Conservation (phyloP, 2,888 invertebrate species). For the Folsomia manolachei region DNA sequence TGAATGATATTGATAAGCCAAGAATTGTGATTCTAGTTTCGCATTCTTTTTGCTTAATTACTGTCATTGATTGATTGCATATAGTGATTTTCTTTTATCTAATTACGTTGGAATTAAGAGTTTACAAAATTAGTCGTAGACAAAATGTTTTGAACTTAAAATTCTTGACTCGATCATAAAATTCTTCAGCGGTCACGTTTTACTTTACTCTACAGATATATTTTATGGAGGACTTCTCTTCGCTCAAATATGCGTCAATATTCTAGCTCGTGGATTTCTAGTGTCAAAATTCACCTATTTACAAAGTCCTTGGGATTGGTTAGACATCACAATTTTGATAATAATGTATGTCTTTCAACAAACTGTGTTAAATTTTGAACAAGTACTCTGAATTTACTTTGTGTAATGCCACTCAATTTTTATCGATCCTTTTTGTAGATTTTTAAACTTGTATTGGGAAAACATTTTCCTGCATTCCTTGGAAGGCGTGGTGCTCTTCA, state of each 20-base stretch:
- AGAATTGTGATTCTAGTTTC: too few relatives aligned
- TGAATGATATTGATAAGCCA: too few relatives aligned
- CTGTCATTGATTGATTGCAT: too few relatives aligned
- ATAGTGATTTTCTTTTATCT: too few relatives aligned
- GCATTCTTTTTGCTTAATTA: too few relatives aligned
- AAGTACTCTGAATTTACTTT: constrained; percentile 4
- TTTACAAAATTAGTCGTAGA: too few relatives aligned
- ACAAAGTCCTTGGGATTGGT: constrained; percentile 1
- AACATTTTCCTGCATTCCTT: constrained; percentile 9
- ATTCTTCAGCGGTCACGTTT: too few relatives aligned
- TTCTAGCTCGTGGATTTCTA: constrained; percentile 2
- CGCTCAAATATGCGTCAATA: constrained; percentile 7
- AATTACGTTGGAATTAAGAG: too few relatives aligned
- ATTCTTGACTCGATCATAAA: too few relatives aligned
- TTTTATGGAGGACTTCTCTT: constrained; percentile 2
- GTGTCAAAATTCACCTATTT: constrained; percentile 11
- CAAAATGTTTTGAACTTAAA: too few relatives aligned
- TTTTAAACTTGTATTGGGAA: neutral
- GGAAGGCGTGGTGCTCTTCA: constrained; percentile 7
- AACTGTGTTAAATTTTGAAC: neutral
- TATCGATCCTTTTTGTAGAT: constrained; percentile 5
- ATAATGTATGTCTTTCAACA: neutral
- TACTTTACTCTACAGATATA: too few relatives aligned
- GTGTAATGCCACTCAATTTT: neutral
- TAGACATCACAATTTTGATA: neutral